Evolutionary conservation across 2,113 vertebrate species (phyloP), one percentile per base, ranked within the genome.

Genomic region (Rhegmatorhina hoffmannsi): DNA sequence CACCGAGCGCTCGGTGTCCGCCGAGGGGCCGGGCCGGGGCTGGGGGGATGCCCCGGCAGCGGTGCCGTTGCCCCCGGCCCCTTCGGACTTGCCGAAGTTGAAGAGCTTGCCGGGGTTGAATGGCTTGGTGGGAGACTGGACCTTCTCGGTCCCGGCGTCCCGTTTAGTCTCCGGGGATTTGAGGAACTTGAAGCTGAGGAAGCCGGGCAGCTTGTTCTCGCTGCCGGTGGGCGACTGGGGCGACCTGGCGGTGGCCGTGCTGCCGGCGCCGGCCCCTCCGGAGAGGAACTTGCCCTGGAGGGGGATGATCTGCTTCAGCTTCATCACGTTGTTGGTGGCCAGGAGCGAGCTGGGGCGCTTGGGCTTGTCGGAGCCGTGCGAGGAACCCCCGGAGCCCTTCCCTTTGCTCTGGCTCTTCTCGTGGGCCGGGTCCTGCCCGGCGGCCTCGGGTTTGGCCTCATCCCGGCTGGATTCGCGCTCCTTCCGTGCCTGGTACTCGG

Each of bases 241-340:
- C 29, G 98, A 98, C 82, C 99, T 98, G 19, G 98, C 94, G 0
- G 98, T 93, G 84, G 88, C 52, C 4, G 86, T 83, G 85, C 75
- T 8, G 16, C 85, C 6, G 0, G 91, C 25, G 23, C 91, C 91
- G 0, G 94, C 10, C 4, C 92, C 83, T 24, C 98, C 97, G 0
- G 99, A 99, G 89, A 99, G 98, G 95, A 99, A 99, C 95, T 99
- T 99, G 84, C 98, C 98, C 98, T 99, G 99, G 91, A 99, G 94
- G 1, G 99, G 99, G 96, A 99, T 99, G 97, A 99, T 99, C 97
- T 99, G 99, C 95, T 99, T 99, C 63, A 99, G 97, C 97, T 99
- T 99, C 98, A 99, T 98, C 95, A 99, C 99, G 8, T 99, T 99
- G 94, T 99, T 99, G 97, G 99, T 99, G n/a, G 99, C 98, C 96